phyloP scores from a whole-genome alignment of 2,797 vertebrate genomes.

The Loris lydekkerianus region DNA sequence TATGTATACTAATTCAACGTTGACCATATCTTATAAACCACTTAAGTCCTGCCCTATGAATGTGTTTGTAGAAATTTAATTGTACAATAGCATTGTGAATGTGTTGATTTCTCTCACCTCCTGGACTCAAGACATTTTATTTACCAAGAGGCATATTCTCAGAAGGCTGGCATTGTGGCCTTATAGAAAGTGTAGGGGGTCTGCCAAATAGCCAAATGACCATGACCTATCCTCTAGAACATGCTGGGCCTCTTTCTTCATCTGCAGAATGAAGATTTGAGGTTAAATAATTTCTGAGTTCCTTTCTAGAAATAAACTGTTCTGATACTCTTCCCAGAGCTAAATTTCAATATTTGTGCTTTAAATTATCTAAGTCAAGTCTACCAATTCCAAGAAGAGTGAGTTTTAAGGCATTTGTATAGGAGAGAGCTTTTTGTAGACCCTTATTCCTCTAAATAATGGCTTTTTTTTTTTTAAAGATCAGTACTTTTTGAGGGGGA shows the following conservation, averaged over 20 bases:
- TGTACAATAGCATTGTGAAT: slow-evolving; percentile 25
- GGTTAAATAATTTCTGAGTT: slow-evolving; percentile 38
- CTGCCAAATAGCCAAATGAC: neutral
- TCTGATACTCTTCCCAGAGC: slow-evolving; percentile 36
- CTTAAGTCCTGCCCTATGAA: slow-evolving; percentile 12
- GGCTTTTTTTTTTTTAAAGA: neutral
- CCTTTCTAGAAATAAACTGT: slow-evolving; percentile 17
- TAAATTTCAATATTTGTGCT: slow-evolving; percentile 8
- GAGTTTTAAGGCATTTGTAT: neutral
- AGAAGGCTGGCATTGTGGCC: neutral
- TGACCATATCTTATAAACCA: neutral
- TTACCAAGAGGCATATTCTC: slow-evolving; percentile 12
- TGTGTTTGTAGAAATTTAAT: slow-evolving; percentile 59
- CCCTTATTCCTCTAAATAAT: slow-evolving; percentile 33
- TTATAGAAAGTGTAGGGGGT: slow-evolving; percentile 30
- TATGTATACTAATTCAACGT: slow-evolving; percentile 55
- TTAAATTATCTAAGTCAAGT: slow-evolving; percentile 27
- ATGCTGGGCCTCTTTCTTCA: neutral
- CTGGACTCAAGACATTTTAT: slow-evolving; percentile 49
- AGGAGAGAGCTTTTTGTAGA: slow-evolving; percentile 9
- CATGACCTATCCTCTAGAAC: neutral
- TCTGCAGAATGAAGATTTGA: neutral
- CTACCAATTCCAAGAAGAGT: slow-evolving; percentile 7
- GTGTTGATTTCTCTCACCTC: slow-evolving; percentile 14
- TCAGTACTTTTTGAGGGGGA: slow-evolving; percentile 7